Evolutionary conservation across 2,888 invertebrate species (phyloP), one percentile per base, ranked within the genome.

Genomic region (Caenorhabditis sp.): DNA sequence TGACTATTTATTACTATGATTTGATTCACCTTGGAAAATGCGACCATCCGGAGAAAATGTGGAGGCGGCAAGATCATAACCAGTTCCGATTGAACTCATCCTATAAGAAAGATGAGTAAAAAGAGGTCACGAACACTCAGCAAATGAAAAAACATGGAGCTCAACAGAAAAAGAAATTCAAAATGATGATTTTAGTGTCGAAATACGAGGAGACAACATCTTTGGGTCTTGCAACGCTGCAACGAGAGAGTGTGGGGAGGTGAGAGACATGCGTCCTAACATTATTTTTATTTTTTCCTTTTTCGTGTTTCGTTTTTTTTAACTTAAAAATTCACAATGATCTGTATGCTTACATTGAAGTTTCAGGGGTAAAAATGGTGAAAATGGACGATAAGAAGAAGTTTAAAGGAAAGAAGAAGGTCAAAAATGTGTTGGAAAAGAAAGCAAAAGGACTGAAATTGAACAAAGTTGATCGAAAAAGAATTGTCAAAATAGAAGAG

Each of bases 41-140:
- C 97, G 91, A 12, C 99, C 99, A 89, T 99, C 99, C 1, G 99
- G 99, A 1, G 97, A 99, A 90, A 99, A 99, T 91, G 99, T 99
- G 53, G 99, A 96, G n/a, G 99, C 99, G 71, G 97, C 97, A 86
- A 99, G 91, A 92, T 99, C 99, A 89, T 99, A 99, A 83, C 95
- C 95, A 78, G 95, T 95, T 83, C 95, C 95, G 88, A 95, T 95
- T 27, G 95, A 95, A 92, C 95, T 95, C 95, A 95, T 95, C 49
- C 53, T 76, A n/a, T n/a, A n/a, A n/a, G n/a, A n/a, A n/a, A n/a
- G n/a, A n/a, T n/a, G n/a, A n/a, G n/a, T n/a, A n/a, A n/a, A n/a
- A n/a, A n/a, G n/a, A n/a, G n/a, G n/a, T n/a, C n/a, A n/a, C n/a
- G n/a, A n/a, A 7, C 10, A 53, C 3, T 12, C 53, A 14, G 21